Conservation (phyloP, 2,797 vertebrate species). For the Chelonia mydas region DNA sequence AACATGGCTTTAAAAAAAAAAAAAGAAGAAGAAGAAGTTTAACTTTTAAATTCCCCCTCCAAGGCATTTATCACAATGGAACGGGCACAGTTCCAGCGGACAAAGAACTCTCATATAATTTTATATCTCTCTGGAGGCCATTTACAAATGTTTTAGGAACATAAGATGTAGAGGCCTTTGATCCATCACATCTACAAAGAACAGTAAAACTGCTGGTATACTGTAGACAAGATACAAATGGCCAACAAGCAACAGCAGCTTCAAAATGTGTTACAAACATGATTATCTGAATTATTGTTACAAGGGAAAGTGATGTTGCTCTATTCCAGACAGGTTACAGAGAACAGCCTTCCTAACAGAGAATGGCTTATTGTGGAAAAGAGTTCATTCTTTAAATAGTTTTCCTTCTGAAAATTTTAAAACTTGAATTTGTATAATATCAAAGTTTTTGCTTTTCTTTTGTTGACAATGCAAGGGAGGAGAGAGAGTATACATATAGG, state of each 20-base stretch:
- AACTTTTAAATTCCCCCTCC: neutral
- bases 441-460: neutral
- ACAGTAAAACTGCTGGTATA: neutral
- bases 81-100: neutral
- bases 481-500: neutral
- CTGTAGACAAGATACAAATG: neutral
- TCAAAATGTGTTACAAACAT: neutral
- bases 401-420: neutral
- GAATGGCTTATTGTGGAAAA: neutral
- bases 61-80: neutral
- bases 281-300: neutral
- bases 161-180: neutral
- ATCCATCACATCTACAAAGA: neutral
- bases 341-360: neutral
- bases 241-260: neutral
- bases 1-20: neutral
- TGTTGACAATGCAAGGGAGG: neutral
- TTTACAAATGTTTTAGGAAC: neutral
- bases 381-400: neutral
- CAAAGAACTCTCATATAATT: neutral
- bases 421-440: neutral
- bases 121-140: neutral
- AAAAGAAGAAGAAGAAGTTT: neutral
- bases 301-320: neutral
- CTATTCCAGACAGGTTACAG: neutral